Evolutionary conservation across 2,888 invertebrate genomes (phyloP), one percentile per base, ranked within the genome.

Genomic region (Blera fallax): DNA sequence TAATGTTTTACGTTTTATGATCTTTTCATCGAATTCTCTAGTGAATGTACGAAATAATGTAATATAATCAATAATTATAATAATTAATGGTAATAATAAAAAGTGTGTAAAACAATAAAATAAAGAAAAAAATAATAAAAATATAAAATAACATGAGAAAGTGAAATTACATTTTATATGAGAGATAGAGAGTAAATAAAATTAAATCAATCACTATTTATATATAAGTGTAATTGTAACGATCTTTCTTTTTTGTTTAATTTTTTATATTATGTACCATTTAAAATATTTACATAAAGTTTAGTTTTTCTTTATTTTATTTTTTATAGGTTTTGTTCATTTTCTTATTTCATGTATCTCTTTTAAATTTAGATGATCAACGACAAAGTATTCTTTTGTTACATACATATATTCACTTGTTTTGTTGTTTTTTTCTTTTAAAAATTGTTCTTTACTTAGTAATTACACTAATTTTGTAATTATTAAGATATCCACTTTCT

Each of bases 271-370:
- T 62, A 67, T 74, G 69, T 84, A 74, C 64, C 64, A 60, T 72
- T 85, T 76, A 76, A 81, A 81, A 54, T 85, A 85, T 85, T 85
- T 85, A 85, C 85, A 85, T 77, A 76, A 34, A 60, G 27, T 78
- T 79, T 77, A 80, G 43, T 11, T 60, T 16, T 21, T 37, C 56
- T 77, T 77, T 54, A 18, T 54, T 70, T 37, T 52, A 43, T 18
- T 80, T 52, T 24, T 54, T 45, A 52, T 58, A 34, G 16, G 21
- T 27, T 78, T 64, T 43, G 37, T 40, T 18, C 32, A 37, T 60
- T 34, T 69, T 40, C 7, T 64, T 27, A 11, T 52, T 64, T 79
- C n/a, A 18, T 34, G 4, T 24, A 3, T 24, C 24, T 50, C 43
- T 2, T 16, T 70, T 70, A 16, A 78, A 64, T 80, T 76, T 43